A percentile compares a stretch with the other conserved stretches of the same genome.
Conservation (phyloP, 2,888 invertebrate genomes). For the Galeopsomyia nigrocyanea region DNA sequence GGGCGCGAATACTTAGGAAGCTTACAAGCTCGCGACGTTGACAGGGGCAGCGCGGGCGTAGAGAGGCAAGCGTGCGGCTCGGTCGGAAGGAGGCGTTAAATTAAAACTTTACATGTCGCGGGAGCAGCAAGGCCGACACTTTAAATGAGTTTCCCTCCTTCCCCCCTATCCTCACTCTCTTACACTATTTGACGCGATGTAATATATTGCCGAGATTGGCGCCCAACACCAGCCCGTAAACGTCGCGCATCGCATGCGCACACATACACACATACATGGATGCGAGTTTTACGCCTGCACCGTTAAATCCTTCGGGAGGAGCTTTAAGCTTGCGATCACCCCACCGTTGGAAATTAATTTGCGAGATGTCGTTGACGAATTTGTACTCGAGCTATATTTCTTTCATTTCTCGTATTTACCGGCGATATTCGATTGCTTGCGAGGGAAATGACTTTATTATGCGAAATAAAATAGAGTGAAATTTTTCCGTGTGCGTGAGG, state of each 20-base stretch:
- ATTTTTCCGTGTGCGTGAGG: too few relatives aligned
- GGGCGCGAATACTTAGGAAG: slow-evolving; percentile 17
- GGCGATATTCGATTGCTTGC: too few relatives aligned
- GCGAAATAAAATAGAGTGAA: too few relatives aligned
- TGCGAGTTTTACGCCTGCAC: slow-evolving; percentile 23
- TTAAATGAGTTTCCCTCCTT: slow-evolving; percentile 10
- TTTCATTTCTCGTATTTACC: too few relatives aligned
- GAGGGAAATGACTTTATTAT: too few relatives aligned
- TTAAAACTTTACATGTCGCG: slow-evolving; percentile 25
- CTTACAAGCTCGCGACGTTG: slow-evolving; percentile 1
- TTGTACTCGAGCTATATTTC: not conserved
- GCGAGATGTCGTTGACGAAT: slow-evolving; percentile 21
- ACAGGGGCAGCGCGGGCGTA: not conserved
- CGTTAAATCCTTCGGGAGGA: slow-evolving; percentile 22
- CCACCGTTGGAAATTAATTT: slow-evolving; percentile 20
- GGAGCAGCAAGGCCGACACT: not conserved
- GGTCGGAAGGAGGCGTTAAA: slow-evolving; percentile 9
- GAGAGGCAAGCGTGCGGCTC: not conserved
- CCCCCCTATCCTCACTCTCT: not conserved
- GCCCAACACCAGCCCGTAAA: slow-evolving; percentile 7
- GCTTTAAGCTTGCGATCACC: slow-evolving; percentile 2
- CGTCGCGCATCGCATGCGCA: not conserved
- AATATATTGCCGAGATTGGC: slow-evolving; percentile 36
- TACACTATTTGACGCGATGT: slow-evolving; percentile 28
- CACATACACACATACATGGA: not conserved